Conservation (phyloP, 2,113 vertebrate genomes). For the Bos javanicus region DNA sequence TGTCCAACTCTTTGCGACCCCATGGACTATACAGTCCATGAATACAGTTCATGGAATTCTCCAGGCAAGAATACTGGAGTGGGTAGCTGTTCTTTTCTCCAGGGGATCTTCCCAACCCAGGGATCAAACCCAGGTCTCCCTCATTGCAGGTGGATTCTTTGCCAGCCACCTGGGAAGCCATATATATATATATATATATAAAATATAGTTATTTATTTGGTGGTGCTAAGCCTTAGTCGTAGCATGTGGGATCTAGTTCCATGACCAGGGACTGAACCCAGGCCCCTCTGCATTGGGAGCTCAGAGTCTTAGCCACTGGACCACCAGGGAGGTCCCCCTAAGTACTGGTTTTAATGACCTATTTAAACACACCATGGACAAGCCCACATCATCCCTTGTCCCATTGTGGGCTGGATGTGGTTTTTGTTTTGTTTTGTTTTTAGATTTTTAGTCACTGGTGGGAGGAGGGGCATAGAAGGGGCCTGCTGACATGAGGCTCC, state of each 20-base stretch:
- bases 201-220: not conserved
- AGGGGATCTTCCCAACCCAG: not conserved
- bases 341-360: no score
- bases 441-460: not conserved
- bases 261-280: not conserved
- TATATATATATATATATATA: not conserved
- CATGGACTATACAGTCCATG: not conserved
- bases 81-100: not conserved
- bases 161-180: not conserved
- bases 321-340: not conserved
- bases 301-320: not conserved
- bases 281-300: not conserved
- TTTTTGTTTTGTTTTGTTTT: not conserved
- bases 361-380: not conserved
- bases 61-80: not conserved
- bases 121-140: not conserved
- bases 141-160: not conserved
- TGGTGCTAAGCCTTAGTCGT: not conserved
- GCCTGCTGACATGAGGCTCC: fast-evolving
- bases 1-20: not conserved
- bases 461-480: not conserved
- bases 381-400: not conserved
- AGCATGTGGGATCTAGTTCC: not conserved
- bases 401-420: not conserved
- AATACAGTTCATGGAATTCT: not conserved